Conservation (phyloP, 2,888 invertebrate genomes). For the Phlogophora meticulosa region DNA sequence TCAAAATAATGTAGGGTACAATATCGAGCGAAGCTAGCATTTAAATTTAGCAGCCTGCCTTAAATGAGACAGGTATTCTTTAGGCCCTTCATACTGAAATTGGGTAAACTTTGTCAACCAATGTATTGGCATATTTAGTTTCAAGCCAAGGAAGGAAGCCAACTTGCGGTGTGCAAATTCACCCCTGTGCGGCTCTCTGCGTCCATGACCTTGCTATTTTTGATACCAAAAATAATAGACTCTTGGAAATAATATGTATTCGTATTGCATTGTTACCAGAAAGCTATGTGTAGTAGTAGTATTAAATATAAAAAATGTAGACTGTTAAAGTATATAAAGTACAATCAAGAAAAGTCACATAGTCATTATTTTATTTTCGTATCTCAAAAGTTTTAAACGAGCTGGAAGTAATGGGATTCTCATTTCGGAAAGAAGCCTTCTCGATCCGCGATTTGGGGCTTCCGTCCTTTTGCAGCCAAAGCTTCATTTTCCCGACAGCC, state of each 20-base stretch:
- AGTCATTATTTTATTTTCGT: constrained; percentile 75
- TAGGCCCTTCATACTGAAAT: too few species aligned
- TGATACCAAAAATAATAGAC: neutral
- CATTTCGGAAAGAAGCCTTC: constrained; percentile 92
- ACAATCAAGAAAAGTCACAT: neutral
- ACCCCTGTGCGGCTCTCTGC: too few species aligned
- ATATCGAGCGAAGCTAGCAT: too few species aligned
- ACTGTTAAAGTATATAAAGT: neutral
- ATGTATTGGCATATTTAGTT: too few species aligned
- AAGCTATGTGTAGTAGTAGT: neutral
- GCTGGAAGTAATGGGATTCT: constrained; percentile 87
- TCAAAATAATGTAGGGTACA: too few species aligned
- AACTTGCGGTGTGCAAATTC: too few species aligned
- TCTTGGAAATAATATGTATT: constrained; percentile 3
- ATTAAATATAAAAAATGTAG: neutral
- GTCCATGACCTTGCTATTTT: neutral
- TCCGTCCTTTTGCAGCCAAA: constrained; percentile 91
- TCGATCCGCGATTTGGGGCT: constrained; percentile 93
- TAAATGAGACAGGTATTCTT: too few species aligned
- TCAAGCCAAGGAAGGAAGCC: too few species aligned
- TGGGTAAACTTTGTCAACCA: too few species aligned
- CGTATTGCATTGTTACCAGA: neutral
- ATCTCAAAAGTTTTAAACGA: constrained; percentile 88
- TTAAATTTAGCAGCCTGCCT: too few species aligned
- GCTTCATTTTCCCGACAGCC: constrained; percentile 92